Conservation (phyloP, 2,113 vertebrate species). For the Physeter macrocephalus region DNA sequence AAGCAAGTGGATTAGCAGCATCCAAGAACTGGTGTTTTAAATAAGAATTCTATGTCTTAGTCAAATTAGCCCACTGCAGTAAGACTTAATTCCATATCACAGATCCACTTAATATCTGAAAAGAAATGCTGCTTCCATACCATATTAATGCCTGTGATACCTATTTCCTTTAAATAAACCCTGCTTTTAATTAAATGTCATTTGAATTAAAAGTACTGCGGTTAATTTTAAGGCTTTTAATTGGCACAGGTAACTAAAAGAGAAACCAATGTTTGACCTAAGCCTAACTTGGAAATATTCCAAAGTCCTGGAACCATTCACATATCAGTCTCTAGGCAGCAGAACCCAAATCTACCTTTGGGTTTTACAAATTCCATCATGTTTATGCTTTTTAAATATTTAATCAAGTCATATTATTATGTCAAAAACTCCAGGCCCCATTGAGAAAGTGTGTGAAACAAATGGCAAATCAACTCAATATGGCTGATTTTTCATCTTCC, state of each 20-base stretch:
- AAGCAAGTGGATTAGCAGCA: background rate
- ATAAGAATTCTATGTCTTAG: background rate
- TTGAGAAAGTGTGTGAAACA: background rate
- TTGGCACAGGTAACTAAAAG: background rate
- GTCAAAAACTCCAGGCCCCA: background rate
- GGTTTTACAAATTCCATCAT: slow-evolving; percentile 4
- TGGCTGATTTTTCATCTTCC: background rate
- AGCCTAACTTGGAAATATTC: background rate
- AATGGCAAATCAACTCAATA: background rate
- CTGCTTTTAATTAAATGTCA: background rate
- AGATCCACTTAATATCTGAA: background rate
- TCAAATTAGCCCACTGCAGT: background rate
- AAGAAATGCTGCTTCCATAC: background rate
- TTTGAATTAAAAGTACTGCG: background rate
- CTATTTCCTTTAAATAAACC: slow-evolving; percentile 1
- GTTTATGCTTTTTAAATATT: background rate
- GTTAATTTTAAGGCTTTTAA: background rate
- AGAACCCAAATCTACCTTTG: background rate
- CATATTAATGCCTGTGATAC: background rate
- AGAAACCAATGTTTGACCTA: background rate
- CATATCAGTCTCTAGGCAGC: background rate
- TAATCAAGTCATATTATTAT: slow-evolving; percentile 15
- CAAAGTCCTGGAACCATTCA: background rate
- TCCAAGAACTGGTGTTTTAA: background rate
- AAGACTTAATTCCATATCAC: background rate